These are phyloP conservation scores for Notolepis coatsorum DNA, from an alignment of 2,797 vertebrate genomes.

Conservation along the genomic window DNA sequence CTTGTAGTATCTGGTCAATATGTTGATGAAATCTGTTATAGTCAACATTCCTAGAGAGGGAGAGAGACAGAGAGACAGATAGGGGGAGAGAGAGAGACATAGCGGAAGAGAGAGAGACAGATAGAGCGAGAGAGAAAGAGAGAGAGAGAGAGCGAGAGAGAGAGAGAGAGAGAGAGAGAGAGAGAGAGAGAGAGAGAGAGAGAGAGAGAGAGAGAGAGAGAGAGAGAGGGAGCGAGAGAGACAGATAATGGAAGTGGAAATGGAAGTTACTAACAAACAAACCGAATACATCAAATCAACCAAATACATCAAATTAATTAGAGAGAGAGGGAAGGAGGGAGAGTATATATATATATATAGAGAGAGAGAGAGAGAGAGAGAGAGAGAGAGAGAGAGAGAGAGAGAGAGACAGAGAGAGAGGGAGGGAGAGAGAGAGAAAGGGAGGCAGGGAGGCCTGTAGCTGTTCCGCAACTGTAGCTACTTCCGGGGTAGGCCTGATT, in stretches of 20 bases:
- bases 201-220: background rate
- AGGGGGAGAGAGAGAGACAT: background rate
- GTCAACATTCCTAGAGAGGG: slow-evolving; percentile 91
- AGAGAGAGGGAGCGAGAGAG: no score
- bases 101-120: background rate
- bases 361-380: background rate
- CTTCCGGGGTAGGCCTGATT: no score
- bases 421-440: background rate
- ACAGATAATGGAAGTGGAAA: no score
- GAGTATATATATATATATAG: no score
- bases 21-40: slow-evolving; percentile 99
- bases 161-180: background rate
- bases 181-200: slow-evolving; percentile 3
- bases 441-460: background rate
- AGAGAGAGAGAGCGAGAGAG: background rate
- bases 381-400: background rate
- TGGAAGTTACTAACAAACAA: no score
- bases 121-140: background rate
- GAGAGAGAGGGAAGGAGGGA: background rate
- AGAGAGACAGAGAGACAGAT: slow-evolving; percentile 11
- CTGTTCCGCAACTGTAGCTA: no score
- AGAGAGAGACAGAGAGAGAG: background rate
- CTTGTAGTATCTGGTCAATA: slow-evolving; percentile 98
- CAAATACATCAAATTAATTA: no score
- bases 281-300: no score